Conservation (phyloP, 1,140 invertebrate species). For the Atta cephalotes region DNA sequence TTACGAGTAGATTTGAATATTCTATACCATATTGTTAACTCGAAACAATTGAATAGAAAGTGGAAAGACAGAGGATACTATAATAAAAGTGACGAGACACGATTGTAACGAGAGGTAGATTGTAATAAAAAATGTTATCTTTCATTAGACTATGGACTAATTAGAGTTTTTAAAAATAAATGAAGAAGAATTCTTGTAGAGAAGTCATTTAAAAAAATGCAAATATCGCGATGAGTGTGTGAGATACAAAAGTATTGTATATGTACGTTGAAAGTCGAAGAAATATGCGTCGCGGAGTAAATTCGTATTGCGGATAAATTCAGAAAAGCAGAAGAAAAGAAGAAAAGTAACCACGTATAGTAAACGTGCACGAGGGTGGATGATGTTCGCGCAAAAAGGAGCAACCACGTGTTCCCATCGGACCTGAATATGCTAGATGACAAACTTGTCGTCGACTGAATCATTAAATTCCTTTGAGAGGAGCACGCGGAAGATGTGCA, state of each 20-base stretch:
- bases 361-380: constrained; percentile 29
- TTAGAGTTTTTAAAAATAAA: neutral
- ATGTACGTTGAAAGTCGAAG: constrained; percentile 13
- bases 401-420: constrained; percentile 56
- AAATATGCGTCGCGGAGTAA: constrained; percentile 5
- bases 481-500: constrained; percentile 45
- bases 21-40: neutral
- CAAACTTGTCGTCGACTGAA: constrained; percentile 64
- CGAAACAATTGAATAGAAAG: constrained; percentile 6
- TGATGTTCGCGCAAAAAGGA: constrained; percentile 44
- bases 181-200: neutral
- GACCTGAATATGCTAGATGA: constrained; percentile 61
- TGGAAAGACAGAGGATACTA: neutral
- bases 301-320: constrained; percentile 44
- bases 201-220: neutral
- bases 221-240: neutral
- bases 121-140: neutral
- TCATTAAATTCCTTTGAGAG: constrained; percentile 68
- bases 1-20: neutral
- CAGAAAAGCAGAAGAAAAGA: constrained; percentile 28
- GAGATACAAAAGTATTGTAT: constrained; percentile 9
- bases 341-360: constrained; percentile 40
- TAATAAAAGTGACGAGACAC: neutral
- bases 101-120: neutral
- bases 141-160: neutral